Percentiles rank a stretch among this genome's conserved stretches.
phyloP scores from a whole-genome alignment of 2,888 invertebrate species.

The Drosophila putrida region DNA sequence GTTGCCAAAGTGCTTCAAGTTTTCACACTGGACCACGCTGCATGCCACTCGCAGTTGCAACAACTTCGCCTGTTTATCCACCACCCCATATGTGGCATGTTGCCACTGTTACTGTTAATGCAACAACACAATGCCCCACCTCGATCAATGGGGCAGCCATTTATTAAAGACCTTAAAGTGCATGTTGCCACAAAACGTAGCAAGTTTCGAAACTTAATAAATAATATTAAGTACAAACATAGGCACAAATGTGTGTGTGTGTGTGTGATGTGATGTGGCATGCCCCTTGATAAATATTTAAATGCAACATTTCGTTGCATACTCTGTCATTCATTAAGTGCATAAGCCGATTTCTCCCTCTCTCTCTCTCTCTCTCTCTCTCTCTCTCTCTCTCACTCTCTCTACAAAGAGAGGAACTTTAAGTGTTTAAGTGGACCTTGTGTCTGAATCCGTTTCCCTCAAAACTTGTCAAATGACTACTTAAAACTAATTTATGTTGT shows the following conservation, averaged over 20 bases:
- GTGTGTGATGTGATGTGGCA: conserved; percentile 4
- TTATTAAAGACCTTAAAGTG: conserved; percentile 51
- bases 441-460: not conserved
- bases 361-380: not conserved
- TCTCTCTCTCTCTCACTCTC: not conserved
- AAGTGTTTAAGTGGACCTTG: conserved; percentile 6
- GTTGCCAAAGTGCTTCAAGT: conserved; percentile 49
- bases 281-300: conserved; percentile 38
- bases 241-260: not conserved
- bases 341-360: conserved; percentile 29
- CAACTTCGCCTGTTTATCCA: too few relatives aligned
- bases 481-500: conserved; percentile 12
- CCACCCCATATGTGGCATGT: conserved; percentile 4
- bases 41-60: conserved; percentile 22
- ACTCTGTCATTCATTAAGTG: conserved; percentile 13
- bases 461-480: conserved; percentile 2
- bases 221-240: not conserved
- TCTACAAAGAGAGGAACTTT: not conserved
- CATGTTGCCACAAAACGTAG: conserved; percentile 34
- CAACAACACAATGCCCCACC: not conserved
- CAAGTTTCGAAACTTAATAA: conserved; percentile 12
- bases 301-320: conserved; percentile 10
- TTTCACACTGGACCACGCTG: conserved; percentile 35
- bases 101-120: conserved; percentile 15
- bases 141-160: conserved; percentile 28